A percentile compares a stretch with the other conserved stretches of the same genome.
phyloP scores from a whole-genome alignment of 2,888 invertebrate genomes.

The Brachylomia viminalis region DNA sequence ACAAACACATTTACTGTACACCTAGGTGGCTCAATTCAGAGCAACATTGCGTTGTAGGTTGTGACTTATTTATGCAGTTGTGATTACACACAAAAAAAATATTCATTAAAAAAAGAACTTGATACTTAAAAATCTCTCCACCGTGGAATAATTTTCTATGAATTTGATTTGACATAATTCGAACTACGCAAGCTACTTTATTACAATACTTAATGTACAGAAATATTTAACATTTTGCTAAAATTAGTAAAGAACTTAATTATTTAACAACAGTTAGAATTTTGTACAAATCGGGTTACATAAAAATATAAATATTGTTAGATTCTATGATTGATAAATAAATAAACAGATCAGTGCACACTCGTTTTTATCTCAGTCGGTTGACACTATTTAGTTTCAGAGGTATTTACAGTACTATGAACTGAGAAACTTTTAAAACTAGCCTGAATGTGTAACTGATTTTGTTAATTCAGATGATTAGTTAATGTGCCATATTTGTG shows the following conservation, averaged over 20 bases:
- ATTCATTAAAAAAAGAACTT: neutral
- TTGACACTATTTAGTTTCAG: neutral
- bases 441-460: neutral
- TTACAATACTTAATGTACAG: slow-evolving; percentile 16
- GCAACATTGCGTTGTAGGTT: neutral
- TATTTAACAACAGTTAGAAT: slow-evolving; percentile 24
- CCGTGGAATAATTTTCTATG: neutral
- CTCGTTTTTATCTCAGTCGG: neutral
- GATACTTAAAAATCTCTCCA: neutral
- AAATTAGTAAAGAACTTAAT: slow-evolving; percentile 4
- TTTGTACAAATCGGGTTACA: slow-evolving; percentile 24
- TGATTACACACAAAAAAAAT: neutral
- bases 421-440: neutral
- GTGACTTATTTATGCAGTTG: neutral
- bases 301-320: slow-evolving; percentile 19
- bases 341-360: neutral
- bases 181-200: slow-evolving; percentile 1
- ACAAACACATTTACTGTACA: neutral
- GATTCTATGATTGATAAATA: neutral
- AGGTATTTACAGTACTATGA: neutral
- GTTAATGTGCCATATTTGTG: neutral
- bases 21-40: neutral
- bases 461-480: neutral
- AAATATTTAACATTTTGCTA: slow-evolving; percentile 26
- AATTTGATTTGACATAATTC: slow-evolving; percentile 6